Evolutionary conservation across 2,113 vertebrate genomes (phyloP), one percentile per base, ranked within the genome.

Genomic region (Talpa occidentalis): DNA sequence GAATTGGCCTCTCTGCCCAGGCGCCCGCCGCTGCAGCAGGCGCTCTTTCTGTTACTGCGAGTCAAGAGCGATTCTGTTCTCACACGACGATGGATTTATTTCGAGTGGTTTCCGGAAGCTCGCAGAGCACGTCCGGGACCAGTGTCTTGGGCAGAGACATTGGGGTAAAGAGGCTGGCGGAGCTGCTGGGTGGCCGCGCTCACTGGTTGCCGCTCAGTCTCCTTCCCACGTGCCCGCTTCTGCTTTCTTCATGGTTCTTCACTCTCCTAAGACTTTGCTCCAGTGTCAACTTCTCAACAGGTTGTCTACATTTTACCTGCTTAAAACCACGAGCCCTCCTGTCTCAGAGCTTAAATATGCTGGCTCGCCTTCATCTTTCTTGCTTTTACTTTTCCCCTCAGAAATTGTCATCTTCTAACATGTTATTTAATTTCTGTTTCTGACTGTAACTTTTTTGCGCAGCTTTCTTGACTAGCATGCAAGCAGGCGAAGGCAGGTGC

Each of bases 161-260:
- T 0, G 49, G 35, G 67, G 26, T 9, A 19, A 21, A 62, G 52
- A 19, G 16, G 49, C 14, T 10, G 15, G 10, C 3, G 2, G 6
- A 32, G 28, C 12, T 32, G 0, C 2, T 52, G 4, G 26, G 6
- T 47, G 19, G 5, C 14, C 10, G 44, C 3, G 4, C 0, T 64
- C 11, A 32, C 32, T 32, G 5, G 10, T 10, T 44, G 44, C 10
- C 10, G 44, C 44, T 5, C 5, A 44, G 44, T 44, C 44, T 44
- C 44, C 44, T 44, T 44, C 44, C 5, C 44, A 5, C 10, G n/a
- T n/a, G n/a, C n/a, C n/a, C n/a, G n/a, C n/a, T n/a, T n/a, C n/a
- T n/a, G n/a, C n/a, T n/a, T n/a, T n/a, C n/a, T n/a, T n/a, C n/a
- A n/a, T n/a, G n/a, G n/a, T 42, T n/a, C 44, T 60, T 10, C 30